A percentile compares a stretch with the other conserved stretches of the same genome.
These are phyloP conservation scores for Drosophila prostipennis DNA, from an alignment of 2,888 invertebrate species.

Conservation along the genomic window DNA sequence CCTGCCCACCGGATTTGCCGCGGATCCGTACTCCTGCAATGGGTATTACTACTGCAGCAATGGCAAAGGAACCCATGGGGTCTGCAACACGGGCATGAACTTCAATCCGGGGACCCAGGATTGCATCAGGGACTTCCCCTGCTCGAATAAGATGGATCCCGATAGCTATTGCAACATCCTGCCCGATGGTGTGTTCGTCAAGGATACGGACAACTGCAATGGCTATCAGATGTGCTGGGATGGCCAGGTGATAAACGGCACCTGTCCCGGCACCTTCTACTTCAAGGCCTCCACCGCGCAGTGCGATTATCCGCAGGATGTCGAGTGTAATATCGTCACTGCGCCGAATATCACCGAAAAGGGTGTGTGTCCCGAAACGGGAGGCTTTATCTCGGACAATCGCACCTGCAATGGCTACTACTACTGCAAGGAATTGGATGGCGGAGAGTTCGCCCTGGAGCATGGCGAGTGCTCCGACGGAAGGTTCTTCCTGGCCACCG, in stretches of 20 bases:
- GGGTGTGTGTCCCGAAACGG: conserved; percentile 59
- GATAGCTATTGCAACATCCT: conserved; percentile 77
- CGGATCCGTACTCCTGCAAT: conserved; percentile 78
- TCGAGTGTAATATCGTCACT: conserved; percentile 53
- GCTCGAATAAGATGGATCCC: conserved; percentile 64
- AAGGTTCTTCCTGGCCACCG: conserved; percentile 65
- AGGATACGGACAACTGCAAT: conserved; percentile 60
- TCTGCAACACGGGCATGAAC: conserved; percentile 67
- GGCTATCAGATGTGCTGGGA: conserved; percentile 74
- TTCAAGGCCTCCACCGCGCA: conserved; percentile 60
- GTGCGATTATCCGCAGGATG: conserved; percentile 70
- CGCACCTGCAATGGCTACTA: conserved; percentile 78
- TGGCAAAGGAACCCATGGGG: conserved; percentile 64
- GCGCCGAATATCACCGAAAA: conserved; percentile 44
- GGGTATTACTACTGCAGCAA: conserved; percentile 78
- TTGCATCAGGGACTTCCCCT: conserved; percentile 69
- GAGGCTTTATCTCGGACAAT: conserved; percentile 73
- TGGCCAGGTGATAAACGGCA: conserved; percentile 55
- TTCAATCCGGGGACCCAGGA: conserved; percentile 66
- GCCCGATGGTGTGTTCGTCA: conserved; percentile 77
- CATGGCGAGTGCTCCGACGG: conserved; percentile 66
- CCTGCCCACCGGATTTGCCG: conserved; percentile 62
- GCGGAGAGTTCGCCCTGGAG: conserved; percentile 47
- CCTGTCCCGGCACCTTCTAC: conserved; percentile 71
- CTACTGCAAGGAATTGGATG: conserved; percentile 57